Evolutionary conservation across 2,113 vertebrate genomes (phyloP).

Genomic region (Siniperca knerii): DNA sequence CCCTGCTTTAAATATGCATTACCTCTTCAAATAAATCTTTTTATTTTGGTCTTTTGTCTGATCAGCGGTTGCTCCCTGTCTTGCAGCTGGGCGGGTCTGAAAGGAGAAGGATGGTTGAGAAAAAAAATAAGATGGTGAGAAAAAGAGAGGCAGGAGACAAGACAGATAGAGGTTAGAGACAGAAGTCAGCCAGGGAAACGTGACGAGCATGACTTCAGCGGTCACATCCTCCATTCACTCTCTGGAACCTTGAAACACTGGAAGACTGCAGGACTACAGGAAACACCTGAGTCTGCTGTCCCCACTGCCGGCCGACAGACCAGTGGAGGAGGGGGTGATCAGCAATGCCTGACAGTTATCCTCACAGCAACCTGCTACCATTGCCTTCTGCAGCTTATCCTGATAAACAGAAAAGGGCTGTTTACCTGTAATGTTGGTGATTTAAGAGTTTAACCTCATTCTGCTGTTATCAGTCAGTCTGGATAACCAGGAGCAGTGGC

Average conservation of each 20-base stretch:
- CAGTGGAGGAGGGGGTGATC: background rate
- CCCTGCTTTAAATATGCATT: conserved; percentile 75
- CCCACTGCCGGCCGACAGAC: background rate
- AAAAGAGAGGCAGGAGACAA: conserved; percentile 11
- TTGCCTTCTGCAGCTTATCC: background rate
- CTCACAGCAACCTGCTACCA: background rate
- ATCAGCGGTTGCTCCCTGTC: conserved; percentile 64
- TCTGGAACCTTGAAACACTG: conserved; percentile 27
- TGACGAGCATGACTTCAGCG: conserved; percentile 53
- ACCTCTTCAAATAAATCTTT: conserved; percentile 26
- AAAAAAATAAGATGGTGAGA: background rate
- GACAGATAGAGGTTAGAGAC: conserved; percentile 62
- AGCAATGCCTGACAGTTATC: conserved; percentile 39
- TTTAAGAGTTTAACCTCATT: conserved; percentile 25
- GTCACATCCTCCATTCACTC: conserved; percentile 30
- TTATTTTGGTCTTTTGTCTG: conserved; percentile 41
- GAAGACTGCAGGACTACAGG: conserved; percentile 20
- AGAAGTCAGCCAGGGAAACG: conserved; percentile 43
- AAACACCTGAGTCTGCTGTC: conserved; percentile 28
- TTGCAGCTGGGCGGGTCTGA: conserved; percentile 63
- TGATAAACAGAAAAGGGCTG: background rate
- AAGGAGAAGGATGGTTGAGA: conserved; percentile 21
- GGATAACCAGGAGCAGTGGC: background rate
- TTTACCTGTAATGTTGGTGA: background rate
- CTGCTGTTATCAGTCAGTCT: background rate